Conservation (phyloP, 2,888 invertebrate species). For the Elaeidobius kamerunicus region DNA sequence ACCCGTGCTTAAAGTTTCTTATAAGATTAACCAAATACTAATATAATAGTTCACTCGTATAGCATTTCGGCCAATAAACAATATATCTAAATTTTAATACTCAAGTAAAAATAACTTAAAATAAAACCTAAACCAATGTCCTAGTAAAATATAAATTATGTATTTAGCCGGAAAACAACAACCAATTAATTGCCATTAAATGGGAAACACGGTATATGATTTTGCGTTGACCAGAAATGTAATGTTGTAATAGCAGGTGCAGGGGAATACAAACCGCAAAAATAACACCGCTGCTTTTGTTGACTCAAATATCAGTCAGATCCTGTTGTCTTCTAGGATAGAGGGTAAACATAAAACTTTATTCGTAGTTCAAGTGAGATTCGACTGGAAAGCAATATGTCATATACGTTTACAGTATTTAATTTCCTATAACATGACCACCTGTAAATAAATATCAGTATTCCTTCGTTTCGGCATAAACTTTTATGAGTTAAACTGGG, state of each 20-base stretch:
- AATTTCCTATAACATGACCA: not conserved
- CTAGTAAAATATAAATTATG: not conserved
- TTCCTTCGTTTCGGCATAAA: too few relatives aligned
- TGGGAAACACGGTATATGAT: slow-evolving; percentile 2
- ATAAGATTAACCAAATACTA: too few relatives aligned
- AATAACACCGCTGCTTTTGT: not conserved
- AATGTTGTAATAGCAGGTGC: not conserved
- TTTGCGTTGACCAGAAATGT: not conserved
- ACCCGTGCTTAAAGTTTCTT: too few relatives aligned
- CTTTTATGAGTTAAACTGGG: not conserved
- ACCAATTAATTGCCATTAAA: not conserved
- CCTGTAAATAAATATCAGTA: too few relatives aligned
- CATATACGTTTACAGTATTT: not conserved
- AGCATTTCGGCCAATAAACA: too few relatives aligned
- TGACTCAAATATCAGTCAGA: not conserved
- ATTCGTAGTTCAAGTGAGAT: not conserved
- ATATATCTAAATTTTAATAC: too few relatives aligned
- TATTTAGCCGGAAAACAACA: not conserved
- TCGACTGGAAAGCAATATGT: not conserved
- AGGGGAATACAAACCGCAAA: not conserved
- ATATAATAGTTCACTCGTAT: too few relatives aligned
- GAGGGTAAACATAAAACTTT: not conserved
- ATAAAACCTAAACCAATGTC: not conserved
- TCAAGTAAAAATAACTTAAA: too few relatives aligned
- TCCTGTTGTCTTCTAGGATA: not conserved